A percentile compares a stretch with the other conserved stretches of the same genome.
Evolutionary conservation across 2,113 vertebrate species (phyloP).

Genomic region (Recurvirostra avosetta): DNA sequence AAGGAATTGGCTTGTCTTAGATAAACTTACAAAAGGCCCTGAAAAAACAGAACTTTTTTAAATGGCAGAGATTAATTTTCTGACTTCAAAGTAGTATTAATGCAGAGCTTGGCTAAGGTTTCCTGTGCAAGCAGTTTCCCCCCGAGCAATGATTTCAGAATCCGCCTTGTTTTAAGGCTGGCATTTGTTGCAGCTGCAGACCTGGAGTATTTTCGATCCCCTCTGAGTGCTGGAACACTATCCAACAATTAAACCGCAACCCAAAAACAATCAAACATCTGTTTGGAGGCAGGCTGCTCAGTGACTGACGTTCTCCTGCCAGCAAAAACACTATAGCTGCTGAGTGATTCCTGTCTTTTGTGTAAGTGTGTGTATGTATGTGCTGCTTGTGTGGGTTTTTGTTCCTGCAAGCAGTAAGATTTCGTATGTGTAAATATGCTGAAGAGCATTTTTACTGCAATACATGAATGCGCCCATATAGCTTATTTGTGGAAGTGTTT

Average conservation of each 20-base stretch:
- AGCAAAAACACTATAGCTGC: slow-evolving; percentile 65
- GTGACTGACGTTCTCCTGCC: slow-evolving; percentile 76
- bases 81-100: slow-evolving; percentile 83
- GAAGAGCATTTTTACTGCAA: background rate
- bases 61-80: slow-evolving; percentile 71
- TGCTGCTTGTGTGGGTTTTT: background rate
- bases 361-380: background rate
- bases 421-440: background rate
- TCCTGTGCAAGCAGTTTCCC: slow-evolving; percentile 74
- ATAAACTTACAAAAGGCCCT: slow-evolving; percentile 65
- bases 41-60: slow-evolving; percentile 67
- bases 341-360: slow-evolving; percentile 61
- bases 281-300: slow-evolving; percentile 84
- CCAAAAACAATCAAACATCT: slow-evolving; percentile 92
- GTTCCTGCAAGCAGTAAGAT: background rate
- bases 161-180: slow-evolving; percentile 70
- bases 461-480: background rate
- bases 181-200: slow-evolving; percentile 83
- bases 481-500: background rate
- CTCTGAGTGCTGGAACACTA: slow-evolving; percentile 81
- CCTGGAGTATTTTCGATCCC: slow-evolving; percentile 77
- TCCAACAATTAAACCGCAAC: slow-evolving; percentile 89
- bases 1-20: slow-evolving; percentile 65
- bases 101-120: slow-evolving; percentile 75
- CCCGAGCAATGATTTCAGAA: slow-evolving; percentile 71